Base-by-base conservation (phyloP, 2,888 invertebrate genomes). In the Amphimallon solstitiale region DNA sequence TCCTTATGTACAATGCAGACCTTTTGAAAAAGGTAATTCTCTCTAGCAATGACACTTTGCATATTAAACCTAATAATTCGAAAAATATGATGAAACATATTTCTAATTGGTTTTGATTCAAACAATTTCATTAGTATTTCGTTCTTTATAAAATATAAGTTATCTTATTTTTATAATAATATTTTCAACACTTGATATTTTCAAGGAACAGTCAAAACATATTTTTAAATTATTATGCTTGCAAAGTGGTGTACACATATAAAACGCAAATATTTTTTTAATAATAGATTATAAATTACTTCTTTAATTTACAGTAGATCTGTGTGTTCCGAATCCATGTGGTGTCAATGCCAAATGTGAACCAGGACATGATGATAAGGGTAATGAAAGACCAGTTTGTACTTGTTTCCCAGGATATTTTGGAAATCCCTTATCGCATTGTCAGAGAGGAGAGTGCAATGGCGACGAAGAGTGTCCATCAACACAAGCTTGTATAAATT, bases 281-380 rank as follows among this genome's bases (percentile, higher is more conserved):
- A n/a, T n/a, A n/a, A n/a, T n/a, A n/a, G n/a, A n/a, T n/a, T n/a
- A n/a, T n/a, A n/a, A 38, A 7, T 37, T 56, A 29, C 21, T 62
- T 60, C 21, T 14, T 19, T 60, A 21, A 10, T 29, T 76, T 78
- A 2, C 74, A 92, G 94, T 87, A 77, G 94, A 95, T 77, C 86
- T 94, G 2, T 94, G 94, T 78, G 87, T 89, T 71, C 94, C 94
- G 0, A 94, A 94, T 83, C 94, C 94, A n/a, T 95, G 94, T 73
- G 95, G 94, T 40, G 83, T 83, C 10, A 90, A 91, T 76, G 91
- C 92, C 1, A 86, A 89, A 68, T 95, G 95, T 76, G 89, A 90
- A 14, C 93, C 94, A 0, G 95, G 95, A 2, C 90, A 91, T 78
- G 94, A 95, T 80, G 90, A 90, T 67, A 89, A 90, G 4, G 92